Percentiles rank a stretch among this genome's conserved stretches.
phyloP scores from a whole-genome alignment of 2,113 vertebrate genomes.

The Toxostoma redivivum region DNA sequence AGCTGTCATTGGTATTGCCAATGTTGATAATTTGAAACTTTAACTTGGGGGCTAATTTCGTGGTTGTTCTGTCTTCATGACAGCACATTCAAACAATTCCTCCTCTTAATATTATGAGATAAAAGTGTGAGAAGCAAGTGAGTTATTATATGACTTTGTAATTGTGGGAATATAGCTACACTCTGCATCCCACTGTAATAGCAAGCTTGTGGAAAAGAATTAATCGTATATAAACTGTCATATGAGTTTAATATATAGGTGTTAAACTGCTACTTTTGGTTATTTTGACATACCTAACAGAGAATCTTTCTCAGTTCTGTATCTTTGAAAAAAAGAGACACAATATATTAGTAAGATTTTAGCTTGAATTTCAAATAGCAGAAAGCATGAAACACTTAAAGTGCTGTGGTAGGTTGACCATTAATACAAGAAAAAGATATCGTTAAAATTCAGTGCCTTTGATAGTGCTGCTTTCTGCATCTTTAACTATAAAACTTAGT shows the following conservation, averaged over 20 bases:
- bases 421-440: neutral
- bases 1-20: neutral
- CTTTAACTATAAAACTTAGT: neutral
- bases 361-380: neutral
- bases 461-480: neutral
- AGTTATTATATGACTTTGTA: neutral
- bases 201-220: neutral
- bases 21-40: neutral
- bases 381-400: neutral
- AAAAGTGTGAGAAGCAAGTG: neutral
- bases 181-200: neutral
- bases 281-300: neutral
- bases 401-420: neutral
- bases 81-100: neutral
- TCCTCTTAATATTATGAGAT: neutral
- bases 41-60: neutral
- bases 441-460: neutral
- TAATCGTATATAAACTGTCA: neutral
- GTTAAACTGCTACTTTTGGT: neutral
- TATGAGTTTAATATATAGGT: neutral
- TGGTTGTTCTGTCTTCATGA: neutral
- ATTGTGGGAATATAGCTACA: neutral
- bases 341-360: neutral
- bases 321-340: neutral
- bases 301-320: neutral